These are phyloP conservation scores for Metaphire vulgaris DNA, from an alignment of 1,140 invertebrate species.

Conservation along the genomic window DNA sequence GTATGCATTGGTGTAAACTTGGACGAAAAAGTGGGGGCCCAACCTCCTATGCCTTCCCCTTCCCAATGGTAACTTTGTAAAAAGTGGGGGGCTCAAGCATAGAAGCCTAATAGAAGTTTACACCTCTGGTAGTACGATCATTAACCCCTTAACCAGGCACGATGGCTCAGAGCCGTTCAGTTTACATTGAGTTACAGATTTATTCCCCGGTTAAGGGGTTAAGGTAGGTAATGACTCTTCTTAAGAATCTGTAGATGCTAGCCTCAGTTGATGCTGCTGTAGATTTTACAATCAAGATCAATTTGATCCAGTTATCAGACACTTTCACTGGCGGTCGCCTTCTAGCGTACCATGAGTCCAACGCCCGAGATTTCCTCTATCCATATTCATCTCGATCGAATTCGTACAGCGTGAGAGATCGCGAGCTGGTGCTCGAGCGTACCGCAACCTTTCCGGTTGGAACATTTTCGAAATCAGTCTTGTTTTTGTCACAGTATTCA, in stretches of 20 bases:
- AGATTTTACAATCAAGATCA: conserved; percentile 12
- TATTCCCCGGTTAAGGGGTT: not conserved
- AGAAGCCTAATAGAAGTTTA: no score
- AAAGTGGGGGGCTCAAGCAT: no score
- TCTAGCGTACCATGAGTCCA: conserved; percentile 18
- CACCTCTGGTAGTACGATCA: no score
- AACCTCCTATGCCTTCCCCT: no score
- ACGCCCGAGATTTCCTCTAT: conserved; percentile 15
- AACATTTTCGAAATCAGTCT: not conserved
- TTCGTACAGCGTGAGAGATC: conserved; percentile 5
- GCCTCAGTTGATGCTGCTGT: not conserved
- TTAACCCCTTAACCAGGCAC: no score
- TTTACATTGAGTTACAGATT: not conserved
- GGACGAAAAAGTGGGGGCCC: no score
- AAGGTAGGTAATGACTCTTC: no score
- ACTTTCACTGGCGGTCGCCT: conserved; percentile 4
- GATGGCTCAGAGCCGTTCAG: not conserved
- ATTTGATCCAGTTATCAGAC: conserved; percentile 17
- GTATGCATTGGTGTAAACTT: no score
- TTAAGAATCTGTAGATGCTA: conserved; percentile 7
- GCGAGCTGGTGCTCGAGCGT: conserved; percentile 19
- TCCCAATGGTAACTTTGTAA: no score
- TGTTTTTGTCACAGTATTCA: no score
- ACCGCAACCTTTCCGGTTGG: conserved; percentile 16
- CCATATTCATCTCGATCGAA: conserved; percentile 14